Evolutionary conservation across 2,888 invertebrate genomes (phyloP).

Genomic region (Timandra comae): DNA sequence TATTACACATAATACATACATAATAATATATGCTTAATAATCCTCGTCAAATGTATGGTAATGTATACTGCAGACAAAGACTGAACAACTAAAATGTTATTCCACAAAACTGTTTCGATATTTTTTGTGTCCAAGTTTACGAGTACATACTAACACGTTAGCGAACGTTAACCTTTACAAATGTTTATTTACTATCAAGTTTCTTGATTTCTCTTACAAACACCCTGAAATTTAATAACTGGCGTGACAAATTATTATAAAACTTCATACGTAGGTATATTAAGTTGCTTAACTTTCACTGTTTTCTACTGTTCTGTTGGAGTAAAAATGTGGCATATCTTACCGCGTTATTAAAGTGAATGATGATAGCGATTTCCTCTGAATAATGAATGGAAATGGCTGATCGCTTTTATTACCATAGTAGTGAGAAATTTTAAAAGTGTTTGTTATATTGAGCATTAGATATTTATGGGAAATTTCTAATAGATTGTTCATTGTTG

Average conservation of each 20-base stretch:
- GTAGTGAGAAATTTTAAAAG: constrained; percentile 5
- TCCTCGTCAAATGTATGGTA: too few species aligned
- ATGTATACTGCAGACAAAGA: too few species aligned
- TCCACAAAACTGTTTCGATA: too few species aligned
- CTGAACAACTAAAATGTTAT: too few species aligned
- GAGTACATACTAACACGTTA: constrained; percentile 1
- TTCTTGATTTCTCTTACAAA: constrained; percentile 14
- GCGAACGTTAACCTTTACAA: constrained; percentile 13
- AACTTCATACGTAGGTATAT: constrained; percentile 24
- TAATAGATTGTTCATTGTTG: too few species aligned
- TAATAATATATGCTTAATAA: too few species aligned
- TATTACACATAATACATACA: constrained; percentile 4
- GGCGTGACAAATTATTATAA: constrained; percentile 23
- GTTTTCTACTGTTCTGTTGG: constrained; percentile 32
- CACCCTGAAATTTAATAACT: constrained; percentile 6
- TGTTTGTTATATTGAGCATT: constrained; percentile 14
- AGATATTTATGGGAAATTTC: constrained; percentile 9
- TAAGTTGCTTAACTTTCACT: constrained; percentile 48
- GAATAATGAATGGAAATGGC: constrained; percentile 20
- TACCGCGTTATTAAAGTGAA: constrained; percentile 41
- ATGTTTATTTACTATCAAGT: constrained; percentile 7
- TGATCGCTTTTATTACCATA: constrained; percentile 17
- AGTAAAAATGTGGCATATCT: constrained; percentile 15
- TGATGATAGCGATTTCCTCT: constrained; percentile 37
- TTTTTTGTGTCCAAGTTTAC: too few species aligned